Evolutionary conservation across 2,113 vertebrate species (phyloP), one percentile per base, ranked within the genome.

Genomic region (Psophia crepitans): DNA sequence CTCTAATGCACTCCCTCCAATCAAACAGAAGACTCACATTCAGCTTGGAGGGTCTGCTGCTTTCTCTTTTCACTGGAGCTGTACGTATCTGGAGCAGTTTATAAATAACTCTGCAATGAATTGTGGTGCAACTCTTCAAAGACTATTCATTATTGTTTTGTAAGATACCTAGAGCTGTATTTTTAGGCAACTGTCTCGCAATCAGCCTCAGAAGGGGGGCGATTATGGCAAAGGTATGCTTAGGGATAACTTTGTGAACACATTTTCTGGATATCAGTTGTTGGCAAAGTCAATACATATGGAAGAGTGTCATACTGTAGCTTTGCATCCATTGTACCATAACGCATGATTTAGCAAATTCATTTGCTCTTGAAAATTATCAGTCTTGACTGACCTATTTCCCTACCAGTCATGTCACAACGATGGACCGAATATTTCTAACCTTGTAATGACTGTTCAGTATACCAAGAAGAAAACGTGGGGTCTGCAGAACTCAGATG

Each of bases 91-190:
- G 54, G 69, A 93, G 60, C 63, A 87, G 49, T 92, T 95, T 82
- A 95, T 90, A 96, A 96, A 97, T 96, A 97, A 96, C 86, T 64
- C 69, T 85, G 53, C 41, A 82, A 61, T 85, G 44, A 95, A 92
- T 95, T 94, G 56, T 48, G 81, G 61, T 44, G 23, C 64, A 86
- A 32, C 44, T 90, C 80, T 93, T 95, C 83, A 95, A 96, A 96
- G 77, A 77, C 85, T 61, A 73, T 76, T 87, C 7, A 6, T 81
- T 85, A 81, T 63, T 66, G 54, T 58, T 94, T 89, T 84, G 32
- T 60, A 74, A 76, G 60, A 77, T 17, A 78, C 17, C 46, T 79
- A 91, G 64, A 94, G 71, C 33, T 22, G 27, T 76, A 85, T 81
- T 91, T 97, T 90, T 81, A 85, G 65, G 56, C 46, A 76, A 66